A percentile compares a stretch with the other conserved stretches of the same genome.
phyloP scores from a whole-genome alignment of 2,797 vertebrate species.

The Centropyge bicolor region DNA sequence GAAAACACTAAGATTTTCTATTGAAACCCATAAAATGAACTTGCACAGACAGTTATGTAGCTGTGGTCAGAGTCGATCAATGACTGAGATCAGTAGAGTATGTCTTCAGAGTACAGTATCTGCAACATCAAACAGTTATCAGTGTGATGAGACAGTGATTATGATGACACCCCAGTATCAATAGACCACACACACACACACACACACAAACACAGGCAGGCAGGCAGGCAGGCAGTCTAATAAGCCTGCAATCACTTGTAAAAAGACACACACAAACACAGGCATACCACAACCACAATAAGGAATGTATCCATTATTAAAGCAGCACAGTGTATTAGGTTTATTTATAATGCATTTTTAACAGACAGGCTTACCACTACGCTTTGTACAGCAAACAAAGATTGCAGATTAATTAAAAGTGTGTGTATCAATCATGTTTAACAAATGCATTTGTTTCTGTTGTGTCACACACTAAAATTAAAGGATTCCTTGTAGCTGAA shows the following conservation, averaged over 20 bases:
- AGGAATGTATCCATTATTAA: too few relatives aligned
- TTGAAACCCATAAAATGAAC: background rate
- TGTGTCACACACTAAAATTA: too few relatives aligned
- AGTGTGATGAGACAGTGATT: background rate
- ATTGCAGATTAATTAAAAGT: background rate
- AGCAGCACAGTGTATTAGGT: too few relatives aligned
- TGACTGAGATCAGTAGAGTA: background rate
- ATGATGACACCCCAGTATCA: too few relatives aligned
- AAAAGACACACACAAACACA: background rate
- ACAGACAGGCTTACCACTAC: background rate
- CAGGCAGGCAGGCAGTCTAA: too few relatives aligned
- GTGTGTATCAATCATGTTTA: too few relatives aligned
- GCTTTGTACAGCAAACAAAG: slow-evolving; percentile 13
- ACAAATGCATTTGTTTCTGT: too few relatives aligned
- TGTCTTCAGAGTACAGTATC: background rate
- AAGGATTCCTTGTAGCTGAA: too few relatives aligned
- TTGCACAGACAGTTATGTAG: too few relatives aligned
- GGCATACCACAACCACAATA: too few relatives aligned
- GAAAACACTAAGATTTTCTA: background rate
- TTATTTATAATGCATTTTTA: slow-evolving; percentile 2
- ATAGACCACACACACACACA: background rate
- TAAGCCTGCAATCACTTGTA: background rate
- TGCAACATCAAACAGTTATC: background rate
- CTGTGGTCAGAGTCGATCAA: background rate
- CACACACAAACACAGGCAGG: too few relatives aligned